Evolutionary conservation across 2,888 invertebrate genomes (phyloP).

Genomic region (Ennomos quercinarius): DNA sequence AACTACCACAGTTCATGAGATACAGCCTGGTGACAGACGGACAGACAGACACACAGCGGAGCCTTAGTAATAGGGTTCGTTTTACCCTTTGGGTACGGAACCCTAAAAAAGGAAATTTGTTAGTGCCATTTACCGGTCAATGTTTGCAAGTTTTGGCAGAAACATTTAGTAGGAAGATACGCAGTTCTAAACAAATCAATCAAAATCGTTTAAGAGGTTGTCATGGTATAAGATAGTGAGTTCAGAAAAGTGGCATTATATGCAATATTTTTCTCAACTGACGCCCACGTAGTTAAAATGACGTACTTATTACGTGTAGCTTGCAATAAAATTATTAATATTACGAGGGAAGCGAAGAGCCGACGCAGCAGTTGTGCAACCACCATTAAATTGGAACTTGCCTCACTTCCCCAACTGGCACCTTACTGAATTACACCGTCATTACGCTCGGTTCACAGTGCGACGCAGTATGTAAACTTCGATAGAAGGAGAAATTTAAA

Average conservation of each 20-base stretch:
- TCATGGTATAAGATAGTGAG: too few species aligned
- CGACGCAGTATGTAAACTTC: conserved; percentile 14
- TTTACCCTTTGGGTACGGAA: too few species aligned
- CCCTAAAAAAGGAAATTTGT: too few species aligned
- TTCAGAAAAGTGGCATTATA: background rate
- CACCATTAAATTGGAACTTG: conserved; percentile 84
- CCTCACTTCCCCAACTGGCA: conserved; percentile 73
- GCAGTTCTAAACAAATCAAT: too few species aligned
- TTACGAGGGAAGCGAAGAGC: conserved; percentile 53
- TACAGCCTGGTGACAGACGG: too few species aligned
- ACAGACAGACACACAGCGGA: too few species aligned
- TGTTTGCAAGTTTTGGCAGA: too few species aligned
- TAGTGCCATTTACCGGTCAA: too few species aligned
- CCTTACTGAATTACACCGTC: conserved; percentile 70
- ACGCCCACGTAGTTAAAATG: conserved; percentile 19
- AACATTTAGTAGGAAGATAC: too few species aligned
- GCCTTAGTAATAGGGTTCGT: too few species aligned
- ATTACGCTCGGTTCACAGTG: conserved; percentile 42
- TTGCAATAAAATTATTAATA: conserved; percentile 73
- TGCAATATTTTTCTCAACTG: conserved; percentile 18
- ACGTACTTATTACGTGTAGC: conserved; percentile 52
- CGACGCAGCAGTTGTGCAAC: conserved; percentile 78
- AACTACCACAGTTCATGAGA: too few species aligned
- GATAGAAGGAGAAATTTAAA: background rate
- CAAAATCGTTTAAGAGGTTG: too few species aligned